Conservation (phyloP, 2,888 invertebrate genomes). For the Melanchra persicariae region DNA sequence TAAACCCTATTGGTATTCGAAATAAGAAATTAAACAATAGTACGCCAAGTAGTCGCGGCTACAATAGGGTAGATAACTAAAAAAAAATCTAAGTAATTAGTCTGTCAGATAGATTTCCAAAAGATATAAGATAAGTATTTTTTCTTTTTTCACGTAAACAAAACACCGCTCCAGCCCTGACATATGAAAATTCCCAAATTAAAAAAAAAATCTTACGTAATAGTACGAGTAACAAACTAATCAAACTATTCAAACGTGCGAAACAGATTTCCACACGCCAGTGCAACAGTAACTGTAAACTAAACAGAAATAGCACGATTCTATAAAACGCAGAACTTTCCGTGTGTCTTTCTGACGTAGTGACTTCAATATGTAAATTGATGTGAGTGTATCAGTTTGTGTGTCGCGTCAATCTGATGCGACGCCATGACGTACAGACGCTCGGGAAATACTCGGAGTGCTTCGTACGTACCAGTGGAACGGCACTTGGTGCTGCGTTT, state of each 20-base stretch:
- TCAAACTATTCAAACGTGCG: neutral
- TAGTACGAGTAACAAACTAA: too few relatives aligned
- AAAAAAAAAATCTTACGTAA: too few relatives aligned
- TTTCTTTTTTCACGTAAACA: too few relatives aligned
- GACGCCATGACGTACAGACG: constrained; percentile 54
- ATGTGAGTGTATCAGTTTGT: constrained; percentile 59
- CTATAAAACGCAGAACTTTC: constrained; percentile 22
- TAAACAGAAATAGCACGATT: constrained; percentile 1
- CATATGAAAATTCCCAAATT: too few relatives aligned
- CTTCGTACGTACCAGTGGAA: constrained; percentile 29
- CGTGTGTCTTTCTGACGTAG: constrained; percentile 24
- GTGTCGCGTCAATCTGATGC: constrained; percentile 58
- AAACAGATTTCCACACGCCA: neutral
- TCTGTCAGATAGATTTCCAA: too few relatives aligned
- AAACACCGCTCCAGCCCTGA: too few relatives aligned
- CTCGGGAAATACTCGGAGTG: constrained; percentile 60
- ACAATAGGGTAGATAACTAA: too few relatives aligned
- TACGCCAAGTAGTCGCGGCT: too few relatives aligned
- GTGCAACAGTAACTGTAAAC: neutral
- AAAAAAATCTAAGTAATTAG: too few relatives aligned
- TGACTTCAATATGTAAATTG: constrained; percentile 58
- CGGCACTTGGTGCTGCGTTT: constrained; percentile 47
- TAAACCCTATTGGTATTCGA: too few relatives aligned
- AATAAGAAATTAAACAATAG: too few relatives aligned
- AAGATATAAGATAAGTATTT: too few relatives aligned